Evolutionary conservation across 2,113 vertebrate species (phyloP), one percentile per base, ranked within the genome.

Genomic region (Lepidothrix coronata): DNA sequence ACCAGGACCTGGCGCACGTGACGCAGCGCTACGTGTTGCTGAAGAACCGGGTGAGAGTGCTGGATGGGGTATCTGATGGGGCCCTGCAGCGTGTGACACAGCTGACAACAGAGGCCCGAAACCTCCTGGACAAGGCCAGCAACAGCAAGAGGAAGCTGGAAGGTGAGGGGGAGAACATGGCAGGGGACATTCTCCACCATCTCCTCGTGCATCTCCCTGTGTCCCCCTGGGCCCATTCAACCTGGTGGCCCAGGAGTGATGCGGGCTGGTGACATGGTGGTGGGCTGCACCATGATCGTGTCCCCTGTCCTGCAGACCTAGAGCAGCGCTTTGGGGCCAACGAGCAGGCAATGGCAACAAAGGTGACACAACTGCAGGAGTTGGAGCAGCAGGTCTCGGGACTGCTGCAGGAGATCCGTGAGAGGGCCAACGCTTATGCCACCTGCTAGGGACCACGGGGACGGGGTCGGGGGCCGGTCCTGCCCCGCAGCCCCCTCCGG

Each of bases 271-370:
- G 49, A 61, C 44, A 17, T 1, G 48, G 4, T 2, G 14, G 5
- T 58, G 65, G 14, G 58, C 51, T 67, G 39, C 17, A 11, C 41
- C 39, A 51, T 41, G 35, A 77, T 30, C 5, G 1, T 28, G 30
- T 8, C 30, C n/a, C 59, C 12, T 1, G 0, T 71, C 61, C 76
- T 0, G 0, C 96, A 99, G 98, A 97, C 41, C 93, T 99, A 92
- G 98, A 99, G 93, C 95, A 93, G 66, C 98, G 91, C 87, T 98
- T 99, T 43, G 97, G 75, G 75, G 97, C 33, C 51, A 99, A 99
- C 3, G 98, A 98, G 91, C 89, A 84, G 88, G 80, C 24, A 19
- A 98, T 99, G 98, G 92, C 96, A 13, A 79, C 79, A 14, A 99
- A 99, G 97, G 98, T 78, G 9, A 68, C 49, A 6, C 95, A 88